A percentile compares a stretch with the other conserved stretches of the same genome.
These are phyloP conservation scores for Carduelis carduelis DNA, from an alignment of 2,797 vertebrate genomes.

Conservation along the genomic window DNA sequence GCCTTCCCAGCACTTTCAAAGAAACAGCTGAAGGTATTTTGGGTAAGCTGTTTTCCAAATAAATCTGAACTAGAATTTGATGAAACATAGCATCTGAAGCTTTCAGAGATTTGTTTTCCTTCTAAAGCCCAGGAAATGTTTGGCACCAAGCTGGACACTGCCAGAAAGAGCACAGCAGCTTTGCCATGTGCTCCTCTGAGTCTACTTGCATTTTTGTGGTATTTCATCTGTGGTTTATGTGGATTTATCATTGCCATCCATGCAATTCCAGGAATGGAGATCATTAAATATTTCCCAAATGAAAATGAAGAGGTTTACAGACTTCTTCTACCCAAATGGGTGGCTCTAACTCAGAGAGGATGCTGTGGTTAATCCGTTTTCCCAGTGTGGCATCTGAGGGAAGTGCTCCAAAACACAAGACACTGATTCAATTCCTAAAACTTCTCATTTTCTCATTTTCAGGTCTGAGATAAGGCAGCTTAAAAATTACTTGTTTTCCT, in stretches of 20 bases:
- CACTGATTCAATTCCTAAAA: not conserved
- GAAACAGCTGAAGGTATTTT: not conserved
- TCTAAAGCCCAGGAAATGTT: not conserved
- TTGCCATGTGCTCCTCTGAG: not conserved
- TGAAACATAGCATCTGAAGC: not conserved
- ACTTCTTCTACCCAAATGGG: not conserved
- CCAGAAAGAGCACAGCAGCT: not conserved
- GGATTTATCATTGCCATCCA: not conserved
- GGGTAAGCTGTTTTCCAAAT: not conserved
- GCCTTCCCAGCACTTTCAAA: not conserved
- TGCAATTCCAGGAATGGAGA: not conserved
- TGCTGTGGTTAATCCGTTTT: not conserved
- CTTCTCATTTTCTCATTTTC: not conserved
- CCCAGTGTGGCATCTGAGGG: fast-evolving
- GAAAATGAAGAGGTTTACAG: not conserved
- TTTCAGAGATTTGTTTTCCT: not conserved
- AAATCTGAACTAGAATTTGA: not conserved
- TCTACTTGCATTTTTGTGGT: not conserved
- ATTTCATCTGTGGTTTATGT: not conserved
- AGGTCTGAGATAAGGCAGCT: not conserved
- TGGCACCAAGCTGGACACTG: not conserved
- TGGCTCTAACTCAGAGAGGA: not conserved
- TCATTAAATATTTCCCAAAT: not conserved
- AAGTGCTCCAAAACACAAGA: not conserved
- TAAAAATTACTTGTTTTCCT: not conserved